These are phyloP conservation scores for Psix sp. DNA, from an alignment of 1,140 invertebrate genomes.

Conservation along the genomic window DNA sequence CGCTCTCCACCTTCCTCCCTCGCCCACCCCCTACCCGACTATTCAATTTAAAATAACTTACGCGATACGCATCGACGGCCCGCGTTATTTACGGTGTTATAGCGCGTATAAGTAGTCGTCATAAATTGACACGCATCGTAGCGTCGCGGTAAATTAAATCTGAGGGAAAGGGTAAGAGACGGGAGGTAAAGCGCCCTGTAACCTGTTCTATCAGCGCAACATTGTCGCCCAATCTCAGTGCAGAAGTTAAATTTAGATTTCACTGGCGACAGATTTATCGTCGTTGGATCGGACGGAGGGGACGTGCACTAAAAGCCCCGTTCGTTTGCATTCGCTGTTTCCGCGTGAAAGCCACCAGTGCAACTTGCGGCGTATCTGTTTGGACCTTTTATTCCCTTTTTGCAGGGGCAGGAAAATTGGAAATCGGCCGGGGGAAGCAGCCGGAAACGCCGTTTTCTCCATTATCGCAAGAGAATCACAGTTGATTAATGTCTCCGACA, in stretches of 20 bases:
- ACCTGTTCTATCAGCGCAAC: conserved; percentile 7
- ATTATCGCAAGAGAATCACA: conserved; percentile 50
- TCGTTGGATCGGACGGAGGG: conserved; percentile 14
- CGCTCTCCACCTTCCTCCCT: conserved; percentile 6
- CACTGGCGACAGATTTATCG: conserved; percentile 48
- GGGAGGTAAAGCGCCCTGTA: conserved; percentile 5
- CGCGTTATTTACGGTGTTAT: conserved; percentile 10
- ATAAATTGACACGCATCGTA: conserved; percentile 18
- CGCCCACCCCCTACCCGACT: conserved; percentile 5
- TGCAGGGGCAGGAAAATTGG: conserved; percentile 64
- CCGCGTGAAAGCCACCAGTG: conserved; percentile 29
- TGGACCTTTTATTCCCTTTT: conserved; percentile 64
- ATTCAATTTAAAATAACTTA: conserved; percentile 45
- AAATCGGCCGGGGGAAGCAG: conserved; percentile 55
- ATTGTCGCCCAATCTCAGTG: conserved; percentile 36
- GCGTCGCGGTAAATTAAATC: conserved; percentile 19
- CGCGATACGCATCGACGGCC: conserved; percentile 28
- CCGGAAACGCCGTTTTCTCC: conserved; percentile 19
- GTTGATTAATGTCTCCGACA: conserved; percentile 24
- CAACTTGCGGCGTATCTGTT: conserved; percentile 37
- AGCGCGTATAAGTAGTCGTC: conserved; percentile 11
- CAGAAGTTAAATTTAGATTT: conserved; percentile 54
- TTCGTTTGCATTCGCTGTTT: conserved; percentile 40
- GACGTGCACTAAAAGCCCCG: conserved; percentile 46
- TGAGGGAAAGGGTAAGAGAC: background rate